Base-by-base conservation (phyloP, 64 coral and sea anemone species). In the Pocillopora damicornis region DNA sequence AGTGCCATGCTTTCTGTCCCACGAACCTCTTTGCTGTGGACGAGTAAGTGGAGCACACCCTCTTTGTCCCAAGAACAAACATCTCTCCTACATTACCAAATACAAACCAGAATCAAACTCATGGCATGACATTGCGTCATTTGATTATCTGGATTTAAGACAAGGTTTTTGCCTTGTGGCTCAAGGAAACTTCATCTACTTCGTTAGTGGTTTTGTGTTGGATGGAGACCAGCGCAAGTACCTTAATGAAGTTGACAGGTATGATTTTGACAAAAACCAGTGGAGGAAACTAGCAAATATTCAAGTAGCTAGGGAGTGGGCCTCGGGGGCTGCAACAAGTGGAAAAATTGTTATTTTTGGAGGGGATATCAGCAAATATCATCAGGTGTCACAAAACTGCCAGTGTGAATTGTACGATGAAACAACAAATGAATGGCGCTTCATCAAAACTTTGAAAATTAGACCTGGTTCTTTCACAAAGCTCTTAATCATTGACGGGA, bases 161-260 rank as follows among this genome's bases (percentile, higher is more conserved):
- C 13, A 63, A 15, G 16, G n/a, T 67, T 16, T 67, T 81, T 56
- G 58, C 36, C 20, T 26, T 56, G 58, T 30, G 18, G 58, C 60
- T 5, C 16, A 60, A 56, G 64, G n/a, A 20, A 22, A 76, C 59
- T 88, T 73, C 62, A 36, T 73, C 63, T 76, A 18, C 76, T 76
- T 57, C 76, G 37, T 73, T 76, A 18, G 86, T 59, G 86, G 86
- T 16, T 25, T 35, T 11, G 86, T 76, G 60, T 71, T 76, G 12
- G 14, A 13, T 0, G 86, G 45, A 67, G 7, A 22, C 17, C 16
- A 67, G 17, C 13, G 64, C 61, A 63, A 17, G 11, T 16, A 16
- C 64, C 15, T 16, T 5, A 67, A 15, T 67, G 64, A 67, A 20
- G 64, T 67, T 38, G 26, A 88, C 56, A 73, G 86, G n/a, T 73